These are phyloP conservation scores for Oryzias celebensis DNA, from an alignment of 2,113 vertebrate species.

Conservation along the genomic window DNA sequence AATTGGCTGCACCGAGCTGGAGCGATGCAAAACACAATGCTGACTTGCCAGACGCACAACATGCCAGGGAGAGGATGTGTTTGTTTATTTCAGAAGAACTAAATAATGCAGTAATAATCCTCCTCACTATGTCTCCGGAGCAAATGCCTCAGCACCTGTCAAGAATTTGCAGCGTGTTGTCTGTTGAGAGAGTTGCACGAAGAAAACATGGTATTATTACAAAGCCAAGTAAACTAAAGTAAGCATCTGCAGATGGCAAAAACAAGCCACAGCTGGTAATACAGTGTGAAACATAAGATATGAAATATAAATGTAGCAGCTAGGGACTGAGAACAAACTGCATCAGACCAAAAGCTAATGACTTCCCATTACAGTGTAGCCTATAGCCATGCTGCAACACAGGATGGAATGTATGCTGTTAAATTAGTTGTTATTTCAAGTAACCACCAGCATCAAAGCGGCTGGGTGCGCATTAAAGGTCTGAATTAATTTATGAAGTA, in stretches of 20 bases:
- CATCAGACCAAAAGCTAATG: conserved; percentile 70
- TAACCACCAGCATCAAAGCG: conserved; percentile 45
- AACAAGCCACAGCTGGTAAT: conserved; percentile 81
- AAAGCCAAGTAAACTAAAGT: conserved; percentile 79
- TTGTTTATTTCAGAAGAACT: conserved; percentile 77
- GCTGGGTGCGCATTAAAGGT: conserved; percentile 29
- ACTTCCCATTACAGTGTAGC: conserved; percentile 69
- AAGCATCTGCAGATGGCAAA: conserved; percentile 81
- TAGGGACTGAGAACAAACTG: conserved; percentile 72
- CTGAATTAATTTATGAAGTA: conserved; percentile 19
- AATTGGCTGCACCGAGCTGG: conserved; percentile 66
- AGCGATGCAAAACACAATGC: conserved; percentile 65
- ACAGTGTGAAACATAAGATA: conserved; percentile 78
- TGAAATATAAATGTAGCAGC: conserved; percentile 78
- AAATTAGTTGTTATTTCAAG: conserved; percentile 39
- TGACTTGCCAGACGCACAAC: conserved; percentile 61
- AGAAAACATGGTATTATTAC: conserved; percentile 78
- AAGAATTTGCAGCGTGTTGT: conserved; percentile 71
- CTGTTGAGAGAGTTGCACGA: conserved; percentile 75
- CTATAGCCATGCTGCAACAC: conserved; percentile 51
- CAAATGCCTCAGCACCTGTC: conserved; percentile 79
- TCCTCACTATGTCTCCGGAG: conserved; percentile 73
- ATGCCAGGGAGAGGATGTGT: conserved; percentile 68
- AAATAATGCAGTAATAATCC: conserved; percentile 82
- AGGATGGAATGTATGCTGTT: conserved; percentile 44